These are phyloP conservation scores for Odontomachus brunneus DNA, from an alignment of 1,140 invertebrate species.

Conservation along the genomic window DNA sequence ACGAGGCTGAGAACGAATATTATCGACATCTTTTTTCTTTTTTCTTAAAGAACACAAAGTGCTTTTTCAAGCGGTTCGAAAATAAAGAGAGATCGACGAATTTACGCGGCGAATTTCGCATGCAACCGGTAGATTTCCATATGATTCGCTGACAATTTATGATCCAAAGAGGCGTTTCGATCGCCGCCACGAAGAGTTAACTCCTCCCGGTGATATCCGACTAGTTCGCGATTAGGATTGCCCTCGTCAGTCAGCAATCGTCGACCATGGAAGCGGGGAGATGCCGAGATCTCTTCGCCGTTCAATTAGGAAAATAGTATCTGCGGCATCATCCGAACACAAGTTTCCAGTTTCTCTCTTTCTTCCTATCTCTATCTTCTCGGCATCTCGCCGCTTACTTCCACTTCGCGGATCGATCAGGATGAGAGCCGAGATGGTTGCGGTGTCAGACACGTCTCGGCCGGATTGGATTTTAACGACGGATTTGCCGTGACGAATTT, in stretches of 20 bases:
- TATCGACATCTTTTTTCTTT: not conserved
- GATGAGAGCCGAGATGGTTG: not conserved
- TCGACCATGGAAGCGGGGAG: conserved; percentile 16
- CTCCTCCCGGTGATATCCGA: conserved; percentile 32
- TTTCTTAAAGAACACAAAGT: not conserved
- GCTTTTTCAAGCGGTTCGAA: conserved; percentile 11
- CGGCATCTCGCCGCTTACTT: conserved; percentile 17
- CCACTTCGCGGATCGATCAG: conserved; percentile 29
- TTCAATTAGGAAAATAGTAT: conserved; percentile 57
- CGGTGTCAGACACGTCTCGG: not conserved
- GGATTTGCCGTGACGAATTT: no score
- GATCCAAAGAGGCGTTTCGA: conserved; percentile 30
- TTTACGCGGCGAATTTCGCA: not conserved
- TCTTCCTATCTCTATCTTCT: not conserved
- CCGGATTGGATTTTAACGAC: conserved; percentile 1
- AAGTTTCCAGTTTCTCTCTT: conserved; percentile 15
- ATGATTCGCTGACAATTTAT: conserved; percentile 17
- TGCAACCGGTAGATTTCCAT: conserved; percentile 3
- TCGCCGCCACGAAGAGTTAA: conserved; percentile 57
- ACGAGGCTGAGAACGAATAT: conserved; percentile 3
- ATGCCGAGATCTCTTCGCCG: conserved; percentile 3
- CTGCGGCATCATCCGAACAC: conserved; percentile 31
- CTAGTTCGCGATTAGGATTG: conserved; percentile 50
- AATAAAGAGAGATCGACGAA: conserved; percentile 22
- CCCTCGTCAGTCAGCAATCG: conserved; percentile 47